These are phyloP conservation scores for Gymnoscopelus braueri DNA, from an alignment of 2,797 vertebrate genomes.

Conservation along the genomic window DNA sequence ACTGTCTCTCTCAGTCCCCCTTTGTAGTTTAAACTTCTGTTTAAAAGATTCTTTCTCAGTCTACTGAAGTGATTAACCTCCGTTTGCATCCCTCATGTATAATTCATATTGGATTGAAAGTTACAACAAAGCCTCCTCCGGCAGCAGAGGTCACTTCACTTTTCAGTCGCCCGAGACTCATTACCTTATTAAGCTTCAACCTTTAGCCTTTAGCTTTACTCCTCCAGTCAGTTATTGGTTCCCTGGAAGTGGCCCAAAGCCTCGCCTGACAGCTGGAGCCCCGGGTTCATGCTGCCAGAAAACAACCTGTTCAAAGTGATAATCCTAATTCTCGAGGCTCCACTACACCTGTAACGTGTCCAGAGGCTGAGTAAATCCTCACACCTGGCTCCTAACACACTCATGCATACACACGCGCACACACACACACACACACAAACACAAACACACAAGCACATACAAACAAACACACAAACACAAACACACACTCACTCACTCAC, in stretches of 20 bases:
- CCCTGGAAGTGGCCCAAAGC: slow-evolving; percentile 22
- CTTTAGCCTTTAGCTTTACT: slow-evolving; percentile 59
- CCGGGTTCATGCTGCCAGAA: slow-evolving; percentile 36
- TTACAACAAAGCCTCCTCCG: slow-evolving; percentile 23
- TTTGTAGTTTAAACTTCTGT: slow-evolving; percentile 6
- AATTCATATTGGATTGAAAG: slow-evolving; percentile 19
- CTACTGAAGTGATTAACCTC: slow-evolving; percentile 23
- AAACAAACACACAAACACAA: background rate
- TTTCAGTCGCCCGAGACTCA: slow-evolving; percentile 28
- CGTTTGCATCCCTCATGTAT: slow-evolving; percentile 15
- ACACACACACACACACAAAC: background rate
- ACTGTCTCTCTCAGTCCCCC: background rate
- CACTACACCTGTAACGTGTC: slow-evolving; percentile 57
- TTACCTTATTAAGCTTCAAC: slow-evolving; percentile 33
- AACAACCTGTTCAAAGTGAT: slow-evolving; percentile 59
- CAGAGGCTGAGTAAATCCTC: slow-evolving; percentile 53
- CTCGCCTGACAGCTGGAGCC: slow-evolving; percentile 53
- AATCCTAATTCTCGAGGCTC: slow-evolving; percentile 67
- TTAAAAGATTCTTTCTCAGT: slow-evolving; percentile 1
- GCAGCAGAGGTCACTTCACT: background rate
- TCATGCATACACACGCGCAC: slow-evolving; percentile 2
- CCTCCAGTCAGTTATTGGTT: slow-evolving; percentile 33
- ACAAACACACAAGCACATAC: background rate
- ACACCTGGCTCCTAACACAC: slow-evolving; percentile 34
- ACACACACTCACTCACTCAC: slow-evolving; percentile 3